Base-by-base conservation (phyloP, 2,797 vertebrate genomes). In the Gobionotothen gibberifrons region DNA sequence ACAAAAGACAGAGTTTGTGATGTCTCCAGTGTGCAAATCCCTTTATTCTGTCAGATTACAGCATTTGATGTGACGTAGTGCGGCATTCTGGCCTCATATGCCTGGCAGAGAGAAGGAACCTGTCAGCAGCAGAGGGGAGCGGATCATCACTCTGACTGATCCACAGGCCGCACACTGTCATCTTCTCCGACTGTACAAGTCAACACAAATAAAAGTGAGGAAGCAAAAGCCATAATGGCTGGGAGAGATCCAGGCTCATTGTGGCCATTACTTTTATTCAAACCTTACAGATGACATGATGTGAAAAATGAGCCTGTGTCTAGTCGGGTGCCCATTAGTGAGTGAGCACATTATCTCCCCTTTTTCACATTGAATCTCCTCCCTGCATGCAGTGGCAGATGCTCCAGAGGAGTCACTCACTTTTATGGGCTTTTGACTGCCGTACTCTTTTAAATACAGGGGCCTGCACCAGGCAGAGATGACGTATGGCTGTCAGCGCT, bases 151-250 rank as follows among this genome's bases (percentile, higher is more conserved):
- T 94, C 93, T 96, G 96, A 96, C 96, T 97, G 96, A 98, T 97
- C 95, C 95, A 82, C 79, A 90, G 94, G 95, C 94, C 90, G 81
- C 91, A 92, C 95, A 94, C 97, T 98, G 97, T 98, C 97, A 98
- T 96, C 95, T 95, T 95, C 95, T 94, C 96, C 93, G 95, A 97
- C 96, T 95, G 95, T 95, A 96, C 96, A 94, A 98, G 98, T 99
- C 98, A 98, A 99, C 97, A 99, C 96, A 98, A 97, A 99, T 99
- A 99, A 98, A 96, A 96, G 96, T 90, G 96, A 95, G 95, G 94
- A 96, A 94, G 96, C 95, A 96, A 81, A 91, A 92, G 92, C 91
- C 85, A 95, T 96, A 96, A 96, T 96, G 96, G 95, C 96, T 94
- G 93, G 93, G 95, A 96, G 95, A 96, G 95, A 97, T 95, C 93